Conservation (phyloP, 2,797 vertebrate species). For the Simalia tracyae region DNA sequence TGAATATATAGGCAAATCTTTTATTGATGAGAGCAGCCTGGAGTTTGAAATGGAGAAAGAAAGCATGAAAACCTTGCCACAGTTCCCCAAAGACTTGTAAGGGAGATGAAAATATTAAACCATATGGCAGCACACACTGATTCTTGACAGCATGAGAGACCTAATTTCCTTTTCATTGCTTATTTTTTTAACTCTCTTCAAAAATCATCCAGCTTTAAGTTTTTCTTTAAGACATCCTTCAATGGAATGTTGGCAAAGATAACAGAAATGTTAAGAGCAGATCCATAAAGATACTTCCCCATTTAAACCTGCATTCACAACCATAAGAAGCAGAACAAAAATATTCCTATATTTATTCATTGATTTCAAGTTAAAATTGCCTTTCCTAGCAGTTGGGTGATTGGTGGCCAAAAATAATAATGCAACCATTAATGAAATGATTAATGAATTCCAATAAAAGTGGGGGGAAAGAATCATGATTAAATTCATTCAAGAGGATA, state of each 20-base stretch:
- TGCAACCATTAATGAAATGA: neutral
- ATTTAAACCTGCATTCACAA: neutral
- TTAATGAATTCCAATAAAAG: neutral
- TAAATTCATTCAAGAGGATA: neutral
- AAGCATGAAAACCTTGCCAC: conserved; percentile 48
- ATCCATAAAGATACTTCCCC: neutral
- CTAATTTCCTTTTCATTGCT: conserved; percentile 9
- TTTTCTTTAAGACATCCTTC: conserved; percentile 1
- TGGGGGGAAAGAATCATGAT: neutral
- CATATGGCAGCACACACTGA: conserved; percentile 52
- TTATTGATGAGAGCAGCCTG: conserved; percentile 72
- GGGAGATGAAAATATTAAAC: conserved; percentile 66
- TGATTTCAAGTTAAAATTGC: neutral
- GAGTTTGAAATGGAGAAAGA: conserved; percentile 57
- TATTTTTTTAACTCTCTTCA: conserved; percentile 13
- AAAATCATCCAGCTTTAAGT: conserved; percentile 19
- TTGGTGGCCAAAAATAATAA: neutral
- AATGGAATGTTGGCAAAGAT: neutral
- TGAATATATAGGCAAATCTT: conserved; percentile 68
- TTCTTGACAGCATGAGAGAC: conserved; percentile 15
- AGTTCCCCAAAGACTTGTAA: conserved; percentile 57
- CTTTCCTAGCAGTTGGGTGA: neutral
- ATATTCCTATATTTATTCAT: neutral
- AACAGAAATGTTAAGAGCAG: neutral
- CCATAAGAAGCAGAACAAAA: neutral